These are phyloP conservation scores for Ovis aries DNA, from an alignment of 2,113 vertebrate species.

Conservation along the genomic window DNA sequence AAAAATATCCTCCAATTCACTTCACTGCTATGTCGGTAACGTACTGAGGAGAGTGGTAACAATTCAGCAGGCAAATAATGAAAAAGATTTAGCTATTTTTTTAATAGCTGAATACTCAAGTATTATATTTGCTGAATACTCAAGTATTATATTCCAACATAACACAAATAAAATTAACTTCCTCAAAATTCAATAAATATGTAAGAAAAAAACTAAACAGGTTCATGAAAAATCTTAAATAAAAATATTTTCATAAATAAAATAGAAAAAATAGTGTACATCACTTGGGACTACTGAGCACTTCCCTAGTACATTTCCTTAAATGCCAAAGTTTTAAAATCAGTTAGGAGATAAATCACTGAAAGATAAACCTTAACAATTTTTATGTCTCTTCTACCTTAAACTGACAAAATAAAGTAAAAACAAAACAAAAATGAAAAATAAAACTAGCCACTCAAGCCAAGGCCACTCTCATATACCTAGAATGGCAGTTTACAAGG, in stretches of 20 bases:
- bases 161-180: constrained; percentile 44
- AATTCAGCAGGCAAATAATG: constrained; percentile 68
- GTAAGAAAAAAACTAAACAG: constrained; percentile 47
- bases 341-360: not conserved
- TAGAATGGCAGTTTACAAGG: not conserved
- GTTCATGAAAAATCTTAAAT: constrained; percentile 33
- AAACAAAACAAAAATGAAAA: not conserved
- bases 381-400: not conserved
- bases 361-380: not conserved
- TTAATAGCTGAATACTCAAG: not conserved
- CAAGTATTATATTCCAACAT: constrained; percentile 22
- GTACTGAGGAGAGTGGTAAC: constrained; percentile 53
- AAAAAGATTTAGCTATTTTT: constrained; percentile 48
- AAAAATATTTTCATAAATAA: constrained; percentile 28
- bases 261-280: not conserved
- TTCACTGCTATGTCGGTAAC: constrained; percentile 64
- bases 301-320: constrained; percentile 13
- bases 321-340: constrained; percentile 17
- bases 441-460: not conserved
- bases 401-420: not conserved
- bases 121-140: constrained; percentile 49
- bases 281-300: not conserved
- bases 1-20: constrained; percentile 80
- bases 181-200: constrained; percentile 17
- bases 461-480: not conserved